Evolutionary conservation across 2,797 vertebrate species (phyloP), one percentile per base, ranked within the genome.

Genomic region (Falco peregrinus): DNA sequence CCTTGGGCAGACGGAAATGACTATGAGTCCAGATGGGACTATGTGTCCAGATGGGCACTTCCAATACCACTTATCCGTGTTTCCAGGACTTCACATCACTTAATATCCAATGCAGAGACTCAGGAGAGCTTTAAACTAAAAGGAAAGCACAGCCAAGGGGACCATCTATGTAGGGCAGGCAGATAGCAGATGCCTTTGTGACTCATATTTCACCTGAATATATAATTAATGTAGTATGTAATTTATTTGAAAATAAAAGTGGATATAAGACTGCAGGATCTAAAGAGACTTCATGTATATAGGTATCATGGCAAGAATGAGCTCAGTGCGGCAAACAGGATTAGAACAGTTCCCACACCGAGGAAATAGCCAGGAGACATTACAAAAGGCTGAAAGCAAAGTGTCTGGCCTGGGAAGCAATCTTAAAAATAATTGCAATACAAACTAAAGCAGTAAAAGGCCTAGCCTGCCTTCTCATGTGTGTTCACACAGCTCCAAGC

Each of bases 211-310:
- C 82, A 94, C 84, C 89, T 77, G 41, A 93, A 80, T 91, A 91
- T 93, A 87, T 91, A 78, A 94, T 96, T 95, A 77, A 94, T 21
- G 45, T 47, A 64, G 65, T 39, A 67, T 80, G 57, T 22, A 77
- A 96, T 94, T 89, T 60, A 95, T 74, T 94, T 85, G 43, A 91
- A 92, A 95, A 94, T 71, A 94, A 84, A 94, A 92, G 68, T 53
- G 61, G 41, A 47, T 77, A 33, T 31, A 88, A 93, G 69, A 47
- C 73, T 95, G 54, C 21, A 73, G 65, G 54, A 78, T 70, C 82
- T 83, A 65, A 92, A 65, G 75, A 75, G 48, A 77, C 41, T 85
- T 41, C n/a, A 64, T 15, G 28, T 51, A 60, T 61, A 54, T 71
- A 71, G 9, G 0, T 71, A 92, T 61, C 71, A 74, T 45, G 71